Conservation (phyloP, 2,113 vertebrate genomes). For the Thalassoma bifasciatum region DNA sequence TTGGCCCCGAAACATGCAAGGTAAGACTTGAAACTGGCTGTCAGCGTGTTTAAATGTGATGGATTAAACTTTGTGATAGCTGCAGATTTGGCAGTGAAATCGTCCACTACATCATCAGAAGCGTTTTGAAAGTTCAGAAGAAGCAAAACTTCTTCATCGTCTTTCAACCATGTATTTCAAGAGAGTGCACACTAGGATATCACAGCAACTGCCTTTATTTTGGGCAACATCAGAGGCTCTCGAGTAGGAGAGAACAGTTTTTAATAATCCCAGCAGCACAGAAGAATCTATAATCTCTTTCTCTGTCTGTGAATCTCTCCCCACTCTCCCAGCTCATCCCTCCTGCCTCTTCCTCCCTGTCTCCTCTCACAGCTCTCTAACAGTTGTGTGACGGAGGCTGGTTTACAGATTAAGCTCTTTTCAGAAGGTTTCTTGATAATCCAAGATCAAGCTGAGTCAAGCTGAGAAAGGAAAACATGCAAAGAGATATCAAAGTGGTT, state of each 20-base stretch:
- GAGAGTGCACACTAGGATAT: neutral
- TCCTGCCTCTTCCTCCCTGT: neutral
- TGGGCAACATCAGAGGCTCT: neutral
- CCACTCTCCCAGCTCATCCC: neutral
- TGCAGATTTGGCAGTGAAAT: too few species aligned
- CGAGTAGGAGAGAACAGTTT: neutral
- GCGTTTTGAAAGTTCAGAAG: too few species aligned
- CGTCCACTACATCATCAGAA: too few species aligned
- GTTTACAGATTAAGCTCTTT: slow-evolving; percentile 49
- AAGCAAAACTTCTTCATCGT: too few species aligned
- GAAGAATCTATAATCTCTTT: slow-evolving; percentile 3
- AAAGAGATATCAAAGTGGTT: slow-evolving; percentile 20
- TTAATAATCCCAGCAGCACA: slow-evolving; percentile 23
- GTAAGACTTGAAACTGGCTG: too few species aligned
- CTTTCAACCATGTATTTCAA: too few species aligned
- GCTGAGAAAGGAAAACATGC: slow-evolving; percentile 40
- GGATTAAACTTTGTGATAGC: too few species aligned
- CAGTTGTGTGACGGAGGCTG: slow-evolving; percentile 39
- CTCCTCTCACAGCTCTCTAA: slow-evolving; percentile 28
- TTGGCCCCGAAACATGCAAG: too few species aligned
- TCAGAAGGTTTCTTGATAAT: slow-evolving; percentile 64
- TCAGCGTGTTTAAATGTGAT: too few species aligned
- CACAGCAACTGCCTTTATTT: neutral
- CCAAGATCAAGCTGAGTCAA: slow-evolving; percentile 21
- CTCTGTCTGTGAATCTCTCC: neutral